Base-by-base conservation (phyloP, 1,140 invertebrate species). In the Cheumatopsyche charites region DNA sequence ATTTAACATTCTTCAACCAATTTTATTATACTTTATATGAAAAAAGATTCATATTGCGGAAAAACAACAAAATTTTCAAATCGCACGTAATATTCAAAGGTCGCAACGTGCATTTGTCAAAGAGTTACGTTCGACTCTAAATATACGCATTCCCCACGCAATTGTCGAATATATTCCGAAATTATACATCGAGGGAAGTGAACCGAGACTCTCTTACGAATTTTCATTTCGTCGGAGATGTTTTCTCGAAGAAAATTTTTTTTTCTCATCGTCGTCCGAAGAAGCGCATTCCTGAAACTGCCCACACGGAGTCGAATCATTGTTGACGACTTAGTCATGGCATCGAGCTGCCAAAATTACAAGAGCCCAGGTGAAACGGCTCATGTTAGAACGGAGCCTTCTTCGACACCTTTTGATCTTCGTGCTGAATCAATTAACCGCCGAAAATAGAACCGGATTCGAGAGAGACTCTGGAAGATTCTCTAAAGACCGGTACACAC, bases 151-250 rank as follows among this genome's bases (percentile, higher is more conserved):
- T 52, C 1, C 55, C 55, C 55, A 58, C 55, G 55, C 55, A 58
- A 58, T 58, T 58, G 55, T 25, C 21, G 55, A 58, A 58, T 58
- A 58, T 58, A 58, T 58, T 58, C 55, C 55, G 21, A 19, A 58
- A 58, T 58, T 58, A 58, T 25, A 58, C 55, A 58, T 58, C 15
- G 47, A 52, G 47, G 55, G 19, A 55, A 23, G 19, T 23, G 49
- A 55, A 55, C 11, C 55, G 55, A 21, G 9, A 13, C 9, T 58
- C 21, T 58, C 21, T 19, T 11, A 58, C 11, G 25, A 19, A 15
- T 21, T 12, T 55, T 49, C 45, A 15, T 55, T 21, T 17, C 12
- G 13, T 47, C 4, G 13, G 15, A 47, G 11, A n/a, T n/a, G 11
- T 47, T n/a, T 13, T 47, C 11, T 42, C 12, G 12, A 6, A 42